phyloP scores from a whole-genome alignment of 2,797 vertebrate genomes.

The Phoxinus dragarum region DNA sequence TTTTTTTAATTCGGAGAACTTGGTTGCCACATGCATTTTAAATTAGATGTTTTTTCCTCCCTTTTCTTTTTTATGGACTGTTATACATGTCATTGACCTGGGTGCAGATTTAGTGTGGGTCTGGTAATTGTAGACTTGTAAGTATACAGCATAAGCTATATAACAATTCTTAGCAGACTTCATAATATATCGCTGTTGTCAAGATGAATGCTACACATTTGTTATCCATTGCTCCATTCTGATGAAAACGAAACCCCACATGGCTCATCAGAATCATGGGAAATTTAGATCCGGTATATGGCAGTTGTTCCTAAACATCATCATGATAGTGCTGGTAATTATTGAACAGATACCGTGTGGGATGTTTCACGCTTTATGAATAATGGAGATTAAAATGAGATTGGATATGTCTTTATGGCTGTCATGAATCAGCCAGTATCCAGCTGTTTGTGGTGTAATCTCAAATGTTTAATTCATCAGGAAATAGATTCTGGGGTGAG shows the following conservation, averaged over 20 bases:
- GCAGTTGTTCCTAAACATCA: slow-evolving; percentile 47
- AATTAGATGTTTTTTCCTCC: neutral
- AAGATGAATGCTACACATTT: slow-evolving; percentile 39
- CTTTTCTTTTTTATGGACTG: neutral
- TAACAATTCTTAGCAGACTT: slow-evolving; percentile 32
- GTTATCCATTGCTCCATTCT: slow-evolving; percentile 32
- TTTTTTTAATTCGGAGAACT: too few relatives aligned
- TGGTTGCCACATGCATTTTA: neutral
- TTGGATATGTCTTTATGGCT: slow-evolving; percentile 57
- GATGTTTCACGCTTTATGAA: slow-evolving; percentile 53
- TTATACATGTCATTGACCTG: neutral
- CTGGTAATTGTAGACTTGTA: neutral
- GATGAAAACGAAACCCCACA: slow-evolving; percentile 50
- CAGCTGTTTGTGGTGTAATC: slow-evolving; percentile 59
- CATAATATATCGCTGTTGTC: slow-evolving; percentile 47
- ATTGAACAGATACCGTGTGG: slow-evolving; percentile 47
- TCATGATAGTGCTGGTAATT: slow-evolving; percentile 51
- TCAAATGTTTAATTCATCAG: slow-evolving; percentile 61
- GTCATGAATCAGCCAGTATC: slow-evolving; percentile 60
- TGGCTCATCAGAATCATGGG: slow-evolving; percentile 47
- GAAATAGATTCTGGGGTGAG: slow-evolving; percentile 56
- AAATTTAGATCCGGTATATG: slow-evolving; percentile 46
- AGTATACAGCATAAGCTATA: slow-evolving; percentile 24
- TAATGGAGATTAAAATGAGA: slow-evolving; percentile 62
- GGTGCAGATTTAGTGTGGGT: neutral